These are phyloP conservation scores for Osedax fenrisi DNA, from an alignment of 2,888 invertebrate genomes.

Conservation along the genomic window DNA sequence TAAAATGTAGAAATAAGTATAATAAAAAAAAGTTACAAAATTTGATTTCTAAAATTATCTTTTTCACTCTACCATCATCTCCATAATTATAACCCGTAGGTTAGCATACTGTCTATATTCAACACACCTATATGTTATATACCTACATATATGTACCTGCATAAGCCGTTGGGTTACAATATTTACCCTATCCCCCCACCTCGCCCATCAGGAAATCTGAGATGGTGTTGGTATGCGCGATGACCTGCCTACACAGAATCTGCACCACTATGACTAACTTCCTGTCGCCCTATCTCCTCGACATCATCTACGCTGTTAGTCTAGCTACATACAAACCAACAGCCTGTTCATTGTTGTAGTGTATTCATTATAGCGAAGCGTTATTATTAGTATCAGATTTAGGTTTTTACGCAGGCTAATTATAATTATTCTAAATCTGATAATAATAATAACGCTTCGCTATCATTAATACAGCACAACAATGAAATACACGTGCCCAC, in stretches of 20 bases:
- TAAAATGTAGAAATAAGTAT: too few species aligned
- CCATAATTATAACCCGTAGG: too few species aligned
- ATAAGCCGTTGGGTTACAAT: background rate
- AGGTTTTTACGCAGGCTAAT: too few species aligned
- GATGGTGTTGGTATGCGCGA: conserved; percentile 58
- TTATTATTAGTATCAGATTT: background rate
- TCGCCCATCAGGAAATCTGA: conserved; percentile 40
- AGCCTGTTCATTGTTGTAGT: too few species aligned
- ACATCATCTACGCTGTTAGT: conserved; percentile 34
- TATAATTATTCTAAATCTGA: too few species aligned
- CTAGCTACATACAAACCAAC: too few species aligned
- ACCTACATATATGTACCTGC: background rate
- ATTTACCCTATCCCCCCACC: conserved; percentile 32
- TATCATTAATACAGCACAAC: too few species aligned
- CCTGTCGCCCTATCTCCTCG: conserved; percentile 68
- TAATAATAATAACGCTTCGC: too few species aligned
- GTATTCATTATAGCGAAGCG: conserved; percentile 22
- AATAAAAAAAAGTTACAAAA: too few species aligned
- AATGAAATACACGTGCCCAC: too few species aligned
- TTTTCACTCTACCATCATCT: too few species aligned
- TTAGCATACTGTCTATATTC: background rate
- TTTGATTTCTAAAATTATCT: too few species aligned
- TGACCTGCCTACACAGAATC: conserved; percentile 69
- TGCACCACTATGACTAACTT: conserved; percentile 70
- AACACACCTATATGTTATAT: background rate